These are phyloP conservation scores for Acromyrmex heyeri DNA, from an alignment of 1,140 invertebrate genomes.

Conservation along the genomic window DNA sequence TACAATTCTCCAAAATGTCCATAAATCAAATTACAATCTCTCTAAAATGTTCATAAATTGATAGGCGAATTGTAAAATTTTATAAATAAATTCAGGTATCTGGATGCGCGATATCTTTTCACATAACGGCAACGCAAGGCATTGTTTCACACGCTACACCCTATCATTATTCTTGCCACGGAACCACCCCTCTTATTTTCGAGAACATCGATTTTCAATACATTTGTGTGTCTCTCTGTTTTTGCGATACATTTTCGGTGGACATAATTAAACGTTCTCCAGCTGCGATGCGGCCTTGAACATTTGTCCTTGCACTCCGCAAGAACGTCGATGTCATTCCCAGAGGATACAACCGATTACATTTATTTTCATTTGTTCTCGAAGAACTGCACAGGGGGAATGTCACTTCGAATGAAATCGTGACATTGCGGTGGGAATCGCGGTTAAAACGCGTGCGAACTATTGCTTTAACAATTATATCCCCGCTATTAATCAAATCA, in stretches of 20 bases:
- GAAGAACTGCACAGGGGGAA: background rate
- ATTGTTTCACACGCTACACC: conserved; percentile 53
- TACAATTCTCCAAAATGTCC: background rate
- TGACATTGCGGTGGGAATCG: conserved; percentile 9
- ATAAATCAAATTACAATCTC: too few relatives aligned
- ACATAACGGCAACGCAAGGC: background rate
- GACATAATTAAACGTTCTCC: conserved; percentile 14
- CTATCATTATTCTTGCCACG: conserved; percentile 59
- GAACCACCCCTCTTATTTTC: conserved; percentile 52
- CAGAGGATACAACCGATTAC: conserved; percentile 58
- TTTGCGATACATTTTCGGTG: background rate
- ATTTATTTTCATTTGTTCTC: conserved; percentile 53
- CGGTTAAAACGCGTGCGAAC: conserved; percentile 4
- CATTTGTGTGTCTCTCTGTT: conserved; percentile 40
- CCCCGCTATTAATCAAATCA: conserved; percentile 17
- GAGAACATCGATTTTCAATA: conserved; percentile 49
- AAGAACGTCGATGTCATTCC: conserved; percentile 33
- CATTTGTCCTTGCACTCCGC: conserved; percentile 25
- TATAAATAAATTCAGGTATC: background rate
- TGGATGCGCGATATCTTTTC: background rate
- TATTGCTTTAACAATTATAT: conserved; percentile 6
- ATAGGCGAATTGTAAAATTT: background rate
- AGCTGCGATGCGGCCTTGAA: conserved; percentile 27
- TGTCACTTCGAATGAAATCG: conserved; percentile 45
- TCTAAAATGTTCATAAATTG: background rate